Evolutionary conservation across 2,888 invertebrate genomes (phyloP), one percentile per base, ranked within the genome.

Genomic region (Amorpha juglandis): DNA sequence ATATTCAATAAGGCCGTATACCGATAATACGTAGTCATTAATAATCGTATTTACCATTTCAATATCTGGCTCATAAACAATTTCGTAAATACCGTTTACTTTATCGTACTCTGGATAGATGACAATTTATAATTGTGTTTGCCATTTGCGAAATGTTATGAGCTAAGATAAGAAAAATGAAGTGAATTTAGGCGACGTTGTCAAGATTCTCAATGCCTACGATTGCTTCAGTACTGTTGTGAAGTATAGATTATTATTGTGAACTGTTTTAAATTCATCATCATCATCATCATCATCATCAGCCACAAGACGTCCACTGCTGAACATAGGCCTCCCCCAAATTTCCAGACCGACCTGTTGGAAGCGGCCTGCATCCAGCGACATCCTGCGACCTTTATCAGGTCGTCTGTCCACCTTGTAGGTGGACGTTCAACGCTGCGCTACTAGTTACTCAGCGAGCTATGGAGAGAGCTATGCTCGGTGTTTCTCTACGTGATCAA

Each of bases 11-110:
- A 55, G 16, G 38, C 55, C 11, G 14, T 35, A 55, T 55, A 55
- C 16, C 35, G 55, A 55, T 55, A 55, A 55, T 55, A 16, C 38
- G 16, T 38, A 55, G 38, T 55, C 16, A 55, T 55, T 55, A 55
- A 55, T 55, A 55, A 38, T 55, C n/a, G 16, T 35, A 55, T 35
- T 16, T 55, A 55, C 55, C 35, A 55, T 55, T 55, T 55, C 35
- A 38, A 53, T 55, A 55, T 55, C 55, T n/a, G 6, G 16, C 14
- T 38, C 55, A n/a, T 55, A 55, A 55, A 55, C 38, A 55, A 55
- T 55, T 55, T 55, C 11, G 38, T 38, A 55, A 55, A 38, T 35
- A 55, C 38, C 55, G 7, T 38, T 3, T 6, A 38, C 38, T 55
- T 55, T 55, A 38, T 55, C 38, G 55, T 38, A 35, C 11, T 9